These are phyloP conservation scores for Koerneria pararmatus DNA, from an alignment of 2,888 invertebrate genomes.

Conservation along the genomic window DNA sequence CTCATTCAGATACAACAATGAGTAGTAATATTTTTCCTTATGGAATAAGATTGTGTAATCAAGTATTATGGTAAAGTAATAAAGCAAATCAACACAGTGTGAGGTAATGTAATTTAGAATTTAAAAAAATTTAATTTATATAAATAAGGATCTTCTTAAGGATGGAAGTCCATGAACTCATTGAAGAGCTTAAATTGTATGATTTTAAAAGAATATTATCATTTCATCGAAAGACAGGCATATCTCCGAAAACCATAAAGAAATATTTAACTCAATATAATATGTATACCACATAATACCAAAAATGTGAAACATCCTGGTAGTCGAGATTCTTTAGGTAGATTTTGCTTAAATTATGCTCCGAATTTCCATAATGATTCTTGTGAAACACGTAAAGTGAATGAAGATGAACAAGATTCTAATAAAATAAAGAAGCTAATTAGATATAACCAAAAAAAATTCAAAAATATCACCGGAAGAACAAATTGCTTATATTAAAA, in stretches of 20 bases:
- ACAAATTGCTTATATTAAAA: too few relatives aligned
- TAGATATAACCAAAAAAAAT: too few relatives aligned
- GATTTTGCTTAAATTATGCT: background rate
- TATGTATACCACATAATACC: conserved; percentile 9
- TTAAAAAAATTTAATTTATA: conserved; percentile 6
- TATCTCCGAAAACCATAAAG: conserved; percentile 6
- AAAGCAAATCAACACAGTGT: background rate
- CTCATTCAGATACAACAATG: conserved; percentile 18
- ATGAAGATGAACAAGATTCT: too few relatives aligned
- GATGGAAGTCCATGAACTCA: conserved; percentile 1
- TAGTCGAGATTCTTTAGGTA: conserved; percentile 21
- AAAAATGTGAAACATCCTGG: conserved; percentile 20
- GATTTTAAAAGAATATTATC: background rate
- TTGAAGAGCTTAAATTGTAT: background rate
- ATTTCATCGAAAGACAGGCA: background rate
- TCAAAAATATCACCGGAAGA: too few relatives aligned
- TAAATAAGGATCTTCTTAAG: conserved; percentile 9
- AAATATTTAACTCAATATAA: conserved; percentile 5
- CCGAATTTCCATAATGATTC: too few relatives aligned
- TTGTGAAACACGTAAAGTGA: too few relatives aligned
- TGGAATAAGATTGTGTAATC: background rate
- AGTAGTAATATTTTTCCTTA: conserved; percentile 5
- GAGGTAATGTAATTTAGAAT: conserved; percentile 13
- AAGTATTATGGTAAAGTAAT: background rate
- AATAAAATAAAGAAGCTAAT: too few relatives aligned